Evolutionary conservation across 2,888 invertebrate genomes (phyloP).

Genomic region (Rotaria sp.): DNA sequence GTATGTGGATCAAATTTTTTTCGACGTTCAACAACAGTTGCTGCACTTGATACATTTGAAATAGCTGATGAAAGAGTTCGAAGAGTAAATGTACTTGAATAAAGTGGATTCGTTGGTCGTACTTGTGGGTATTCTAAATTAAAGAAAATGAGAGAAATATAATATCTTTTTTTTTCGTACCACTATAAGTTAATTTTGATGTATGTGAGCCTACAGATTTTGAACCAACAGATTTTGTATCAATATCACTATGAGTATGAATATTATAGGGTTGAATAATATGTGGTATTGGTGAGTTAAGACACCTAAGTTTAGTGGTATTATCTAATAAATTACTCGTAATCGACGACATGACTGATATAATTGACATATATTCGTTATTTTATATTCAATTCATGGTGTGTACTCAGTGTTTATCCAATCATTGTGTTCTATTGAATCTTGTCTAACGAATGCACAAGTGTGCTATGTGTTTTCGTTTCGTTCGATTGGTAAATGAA

Average conservation of each 20-base stretch:
- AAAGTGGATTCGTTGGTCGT: slow-evolving; percentile 39
- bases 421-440: neutral
- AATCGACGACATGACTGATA: neutral
- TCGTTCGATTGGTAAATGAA: no score
- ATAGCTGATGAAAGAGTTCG: neutral
- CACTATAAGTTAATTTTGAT: no score
- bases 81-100: slow-evolving; percentile 30
- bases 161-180: no score
- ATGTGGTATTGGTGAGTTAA: neutral
- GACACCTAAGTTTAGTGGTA: neutral
- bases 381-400: no score
- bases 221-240: slow-evolving; percentile 12
- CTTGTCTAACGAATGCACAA: neutral
- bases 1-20: slow-evolving; percentile 38
- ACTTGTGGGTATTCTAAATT: slow-evolving; percentile 37
- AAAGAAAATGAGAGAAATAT: no score
- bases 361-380: no score
- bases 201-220: neutral
- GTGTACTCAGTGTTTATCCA: no score
- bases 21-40: slow-evolving; percentile 28
- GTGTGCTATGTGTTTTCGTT: neutral
- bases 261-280: no score
- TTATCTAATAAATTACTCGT: neutral
- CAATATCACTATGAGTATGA: neutral
- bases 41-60: slow-evolving; percentile 12